Evolutionary conservation across 2,888 invertebrate genomes (phyloP), one percentile per base, ranked within the genome.

Genomic region (Meteorus colon): DNA sequence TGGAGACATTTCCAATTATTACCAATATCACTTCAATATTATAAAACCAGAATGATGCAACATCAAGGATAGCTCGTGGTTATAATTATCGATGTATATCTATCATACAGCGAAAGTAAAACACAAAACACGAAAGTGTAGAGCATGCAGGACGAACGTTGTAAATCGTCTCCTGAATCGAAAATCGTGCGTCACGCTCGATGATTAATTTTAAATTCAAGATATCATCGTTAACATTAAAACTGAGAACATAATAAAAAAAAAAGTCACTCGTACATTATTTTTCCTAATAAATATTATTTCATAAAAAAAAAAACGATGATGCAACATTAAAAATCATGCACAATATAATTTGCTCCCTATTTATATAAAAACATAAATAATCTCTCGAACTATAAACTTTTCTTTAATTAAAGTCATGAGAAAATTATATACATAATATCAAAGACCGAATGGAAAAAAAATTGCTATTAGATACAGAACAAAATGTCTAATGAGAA

Each of bases 21-120:
- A 55, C n/a, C 19, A 55, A 55, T 55, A 55, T 55, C n/a, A 55
- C 12, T 55, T 19, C n/a, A 19, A 19, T 19, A 55, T 55, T 55
- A 19, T 55, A 19, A 55, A 55, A 55, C 41, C 41, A 5, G 8
- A n/a, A 55, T 55, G 55, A 55, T 55, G 55, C 19, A 55, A 55
- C n/a, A 19, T 19, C n/a, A 19, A 55, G 10, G 3, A 19, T 55
- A 19, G 19, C 19, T 19, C 16, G 48, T 48, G 48, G 19, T 55
- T 19, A 55, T 55, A 19, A 55, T 55, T 55, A 19, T 19, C n/a
- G 55, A n/a, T 48, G n/a, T 48, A 41, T 41, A 41, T 55, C 19
- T 55, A 55, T 19, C 5, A n/a, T 48, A 48, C 48, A 55, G 55
- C 55, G 55, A 55, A 55, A 55, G 55, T 55, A 55, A 55, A 55